A percentile compares a stretch with the other conserved stretches of the same genome.
Evolutionary conservation across 1,140 invertebrate genomes (phyloP).

Genomic region (Planococcus citri): DNA sequence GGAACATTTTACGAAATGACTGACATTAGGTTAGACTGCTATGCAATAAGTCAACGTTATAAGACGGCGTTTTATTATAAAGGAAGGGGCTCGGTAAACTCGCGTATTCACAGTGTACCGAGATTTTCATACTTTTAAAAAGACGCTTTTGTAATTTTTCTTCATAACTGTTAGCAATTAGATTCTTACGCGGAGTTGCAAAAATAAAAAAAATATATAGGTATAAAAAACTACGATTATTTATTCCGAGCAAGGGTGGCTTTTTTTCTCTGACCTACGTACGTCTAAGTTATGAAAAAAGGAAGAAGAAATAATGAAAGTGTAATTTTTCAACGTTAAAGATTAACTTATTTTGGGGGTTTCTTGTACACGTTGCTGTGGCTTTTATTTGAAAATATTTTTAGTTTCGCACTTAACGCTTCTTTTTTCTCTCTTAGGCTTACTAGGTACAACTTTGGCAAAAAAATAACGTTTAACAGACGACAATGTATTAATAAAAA

Average conservation of each 20-base stretch:
- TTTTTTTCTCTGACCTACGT: neutral
- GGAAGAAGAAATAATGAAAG: slow-evolving; percentile 3
- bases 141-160: neutral
- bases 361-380: neutral
- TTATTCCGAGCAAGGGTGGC: neutral
- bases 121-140: neutral
- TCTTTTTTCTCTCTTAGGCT: neutral
- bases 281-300: slow-evolving; percentile 3
- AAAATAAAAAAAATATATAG: neutral
- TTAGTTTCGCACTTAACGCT: neutral
- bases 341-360: neutral
- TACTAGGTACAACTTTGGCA: too few species aligned
- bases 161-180: slow-evolving; percentile 7
- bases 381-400: slow-evolving; percentile 8
- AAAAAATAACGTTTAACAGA: too few species aligned
- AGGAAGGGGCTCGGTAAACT: neutral
- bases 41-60: neutral
- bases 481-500: too few species aligned
- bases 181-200: neutral
- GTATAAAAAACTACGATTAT: neutral
- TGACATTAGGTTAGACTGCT: neutral
- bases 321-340: slow-evolving; percentile 4
- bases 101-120: neutral
- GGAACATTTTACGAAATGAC: neutral
- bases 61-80: neutral